Evolutionary conservation across 2,888 invertebrate genomes (phyloP), one percentile per base, ranked within the genome.

Genomic region (Panorpa germanica): DNA sequence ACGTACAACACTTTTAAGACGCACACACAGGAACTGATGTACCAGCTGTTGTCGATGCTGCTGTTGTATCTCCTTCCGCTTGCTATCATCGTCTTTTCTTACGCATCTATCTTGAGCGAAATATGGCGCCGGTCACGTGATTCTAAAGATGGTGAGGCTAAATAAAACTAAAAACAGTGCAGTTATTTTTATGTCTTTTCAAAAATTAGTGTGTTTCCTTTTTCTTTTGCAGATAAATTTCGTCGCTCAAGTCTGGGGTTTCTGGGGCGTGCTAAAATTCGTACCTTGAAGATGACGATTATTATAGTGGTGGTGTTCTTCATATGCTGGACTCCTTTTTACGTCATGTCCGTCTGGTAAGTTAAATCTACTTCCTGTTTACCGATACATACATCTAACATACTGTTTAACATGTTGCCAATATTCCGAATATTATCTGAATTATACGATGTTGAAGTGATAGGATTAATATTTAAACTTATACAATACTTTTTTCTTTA

Each of bases 261-360:
- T 45, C 53, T 85, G 31, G 76, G 82, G 3, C 63, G 77, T 35
- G 86, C 86, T 9, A 71, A 78, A 42, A 72, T 78, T 30, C 64
- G 86, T 34, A 90, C 90, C 0, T 60, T 91, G 24, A 88, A 90
- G 55, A 91, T 95, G 91, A 90, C 93, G 0, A 70, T 93, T 36
- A 80, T 86, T 23, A 91, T 95, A 36, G 88, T 93, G 8, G 61
- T 82, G 21, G 86, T 83, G 1, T 93, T 93, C 53, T 74, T 93
- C 45, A 63, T 90, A 8, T 93, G 91, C 53, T 95, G 93, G 93
- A 88, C 90, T 2, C 93, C 93, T 0, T 93, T 91, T 53, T 83
- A 90, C 55, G 73, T 82, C 37, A 90, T 91, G 61, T 73, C 76
- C 43, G 57, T 85, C 33, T 88, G 88, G 88, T 80, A 47, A 67